Base-by-base conservation (phyloP, 2,797 vertebrate genomes). In the Megalops cyprinoides region DNA sequence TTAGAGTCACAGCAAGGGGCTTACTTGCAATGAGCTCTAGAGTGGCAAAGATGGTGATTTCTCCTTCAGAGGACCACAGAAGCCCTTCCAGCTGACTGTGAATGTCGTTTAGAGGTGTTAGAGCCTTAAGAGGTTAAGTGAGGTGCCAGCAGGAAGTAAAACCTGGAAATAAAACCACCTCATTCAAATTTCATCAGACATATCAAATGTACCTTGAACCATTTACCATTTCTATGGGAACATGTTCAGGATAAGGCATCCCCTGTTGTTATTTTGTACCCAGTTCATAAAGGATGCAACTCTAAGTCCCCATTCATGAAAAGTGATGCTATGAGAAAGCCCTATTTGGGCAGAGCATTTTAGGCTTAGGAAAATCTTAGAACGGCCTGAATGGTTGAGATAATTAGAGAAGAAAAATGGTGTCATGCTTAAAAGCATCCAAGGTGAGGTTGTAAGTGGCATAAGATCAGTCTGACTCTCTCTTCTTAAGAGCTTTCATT, bases 111-210 rank as follows among this genome's bases (percentile, higher is more conserved):
- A 34, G 62, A 65, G 28, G 37, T 4, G 20, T 34, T 65, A 37
- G 62, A 34, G 31, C 31, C n/a, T n/a, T n/a, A n/a, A n/a, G n/a
- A n/a, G n/a, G n/a, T 65, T 60, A 65, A 31, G 60, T 65, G 28
- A 4, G 60, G 60, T 58, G 55, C 55, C 55, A 37, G 60, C 18
- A 15, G 28, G n/a, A 62, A 1, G 3, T 62, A n/a, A n/a, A n/a
- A n/a, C 31, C 60, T 34, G 60, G 60, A 65, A 62, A 62, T 62
- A 65, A 65, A 65, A 65, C 28, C 31, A 34, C 60, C 5, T 34
- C 60, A 65, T 65, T 28, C 15, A 65, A 65, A 25, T 28, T 60
- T 60, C n/a, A 60, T 60, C 25, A 60, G 58, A 60, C 58, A 28
- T 60, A n/a, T 31, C 25, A 10, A 3, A 2, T 60, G n/a, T 7